Percentiles rank a stretch among this genome's conserved stretches.
Conservation (phyloP, 2,113 vertebrate genomes). For the Lonchura striata region DNA sequence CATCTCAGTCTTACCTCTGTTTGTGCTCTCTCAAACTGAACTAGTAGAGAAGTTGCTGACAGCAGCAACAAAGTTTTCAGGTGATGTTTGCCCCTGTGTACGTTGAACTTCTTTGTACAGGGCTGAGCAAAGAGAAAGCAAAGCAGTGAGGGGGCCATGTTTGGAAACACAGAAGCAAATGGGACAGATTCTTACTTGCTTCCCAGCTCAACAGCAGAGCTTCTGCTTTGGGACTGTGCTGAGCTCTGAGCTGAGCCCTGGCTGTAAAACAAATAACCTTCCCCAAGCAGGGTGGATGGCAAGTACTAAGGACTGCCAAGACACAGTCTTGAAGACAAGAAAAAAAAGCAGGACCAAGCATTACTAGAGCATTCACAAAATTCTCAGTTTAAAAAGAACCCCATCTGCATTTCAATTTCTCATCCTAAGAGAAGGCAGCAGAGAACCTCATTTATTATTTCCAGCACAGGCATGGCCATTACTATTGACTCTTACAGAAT, state of each 20-base stretch:
- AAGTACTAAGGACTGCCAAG: not conserved
- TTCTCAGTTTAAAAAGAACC: not conserved
- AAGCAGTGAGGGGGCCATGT: not conserved
- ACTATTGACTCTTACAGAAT: not conserved
- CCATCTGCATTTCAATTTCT: not conserved
- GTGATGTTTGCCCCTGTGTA: not conserved
- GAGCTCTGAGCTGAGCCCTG: not conserved
- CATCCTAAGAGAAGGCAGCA: not conserved
- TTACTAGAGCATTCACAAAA: not conserved
- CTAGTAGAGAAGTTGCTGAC: not conserved
- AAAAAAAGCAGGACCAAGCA: not conserved
- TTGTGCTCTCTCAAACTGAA: not conserved
- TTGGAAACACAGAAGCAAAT: not conserved
- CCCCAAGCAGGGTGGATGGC: not conserved
- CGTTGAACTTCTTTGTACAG: not conserved
- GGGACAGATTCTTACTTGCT: not conserved
- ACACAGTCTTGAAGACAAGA: not conserved
- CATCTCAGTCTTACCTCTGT: constrained; percentile 1
- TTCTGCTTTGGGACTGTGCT: not conserved
- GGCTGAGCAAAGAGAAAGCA: not conserved
- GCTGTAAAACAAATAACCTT: not conserved
- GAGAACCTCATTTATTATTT: not conserved
- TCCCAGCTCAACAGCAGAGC: not conserved
- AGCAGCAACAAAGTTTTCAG: constrained; percentile 19
- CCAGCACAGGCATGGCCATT: not conserved